Evolutionary conservation across 2,888 invertebrate species (phyloP).

Genomic region (Microchrysa polita): DNA sequence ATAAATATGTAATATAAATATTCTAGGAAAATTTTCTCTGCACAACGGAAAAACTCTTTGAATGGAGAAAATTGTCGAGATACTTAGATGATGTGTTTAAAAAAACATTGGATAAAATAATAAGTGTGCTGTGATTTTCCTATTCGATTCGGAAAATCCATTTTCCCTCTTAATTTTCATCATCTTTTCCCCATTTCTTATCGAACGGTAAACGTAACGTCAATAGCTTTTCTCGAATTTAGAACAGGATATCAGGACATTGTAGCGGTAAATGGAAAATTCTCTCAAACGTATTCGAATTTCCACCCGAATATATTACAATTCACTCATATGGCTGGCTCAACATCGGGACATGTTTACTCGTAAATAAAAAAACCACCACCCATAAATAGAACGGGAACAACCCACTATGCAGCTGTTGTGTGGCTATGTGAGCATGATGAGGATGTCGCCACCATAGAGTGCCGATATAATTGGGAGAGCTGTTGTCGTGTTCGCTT

Average conservation of each 20-base stretch:
- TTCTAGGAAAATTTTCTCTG: constrained; percentile 19
- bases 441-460: no score
- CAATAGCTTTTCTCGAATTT: constrained; percentile 63
- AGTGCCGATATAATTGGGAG: no score
- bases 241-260: constrained; percentile 60
- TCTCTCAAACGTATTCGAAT: not conserved
- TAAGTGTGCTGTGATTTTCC: not conserved
- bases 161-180: constrained; percentile 41
- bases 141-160: constrained; percentile 29
- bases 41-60: constrained; percentile 20
- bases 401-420: constrained; percentile 27
- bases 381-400: constrained; percentile 31
- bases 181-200: constrained; percentile 38
- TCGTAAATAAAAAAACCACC: constrained; percentile 19
- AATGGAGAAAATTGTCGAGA: constrained; percentile 2
- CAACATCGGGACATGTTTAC: not conserved
- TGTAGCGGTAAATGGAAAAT: not conserved
- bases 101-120: no score
- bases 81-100: not conserved
- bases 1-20: not conserved
- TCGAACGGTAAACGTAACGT: constrained; percentile 54
- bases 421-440: no score
- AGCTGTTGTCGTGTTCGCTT: no score
- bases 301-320: not conserved
- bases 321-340: no score